A percentile compares a stretch with the other conserved stretches of the same genome.
These are phyloP conservation scores for Acanthopleura granulata DNA, from an alignment of 2,888 invertebrate genomes.

Conservation along the genomic window DNA sequence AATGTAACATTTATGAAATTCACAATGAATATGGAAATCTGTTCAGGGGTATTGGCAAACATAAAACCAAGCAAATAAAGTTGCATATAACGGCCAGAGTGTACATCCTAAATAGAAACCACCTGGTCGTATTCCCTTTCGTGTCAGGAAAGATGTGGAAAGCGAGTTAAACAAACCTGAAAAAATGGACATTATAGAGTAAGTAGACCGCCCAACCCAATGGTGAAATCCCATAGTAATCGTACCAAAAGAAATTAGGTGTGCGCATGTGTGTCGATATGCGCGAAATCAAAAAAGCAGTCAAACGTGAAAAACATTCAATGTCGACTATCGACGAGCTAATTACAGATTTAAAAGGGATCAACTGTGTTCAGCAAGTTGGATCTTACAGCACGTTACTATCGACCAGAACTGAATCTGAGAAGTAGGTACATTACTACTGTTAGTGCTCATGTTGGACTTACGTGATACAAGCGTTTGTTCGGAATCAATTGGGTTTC, in stretches of 20 bases:
- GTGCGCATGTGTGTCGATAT: conserved; percentile 46
- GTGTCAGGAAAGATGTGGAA: conserved; percentile 31
- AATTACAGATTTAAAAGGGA: conserved; percentile 39
- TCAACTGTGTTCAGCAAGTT: conserved; percentile 40
- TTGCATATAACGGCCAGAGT: conserved; percentile 29
- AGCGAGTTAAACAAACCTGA: conserved; percentile 29
- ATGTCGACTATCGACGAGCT: conserved; percentile 43
- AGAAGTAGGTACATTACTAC: conserved; percentile 47
- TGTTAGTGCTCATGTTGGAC: conserved; percentile 40
- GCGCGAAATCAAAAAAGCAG: conserved; percentile 41
- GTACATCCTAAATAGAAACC: conserved; percentile 29
- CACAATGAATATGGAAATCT: neutral
- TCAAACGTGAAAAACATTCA: conserved; percentile 35
- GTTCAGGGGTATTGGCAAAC: conserved; percentile 29
- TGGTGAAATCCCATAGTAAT: conserved; percentile 36
- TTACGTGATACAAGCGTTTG: conserved; percentile 38
- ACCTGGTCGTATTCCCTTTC: conserved; percentile 32
- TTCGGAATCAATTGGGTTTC: conserved; percentile 63
- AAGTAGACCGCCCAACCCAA: conserved; percentile 40
- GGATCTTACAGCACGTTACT: conserved; percentile 40
- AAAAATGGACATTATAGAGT: conserved; percentile 29
- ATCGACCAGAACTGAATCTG: conserved; percentile 38
- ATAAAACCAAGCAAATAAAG: conserved; percentile 27
- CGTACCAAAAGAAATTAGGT: conserved; percentile 34
- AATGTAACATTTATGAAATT: no score